Base-by-base conservation (phyloP, 2,113 vertebrate species). In the Ceyx melanurus region DNA sequence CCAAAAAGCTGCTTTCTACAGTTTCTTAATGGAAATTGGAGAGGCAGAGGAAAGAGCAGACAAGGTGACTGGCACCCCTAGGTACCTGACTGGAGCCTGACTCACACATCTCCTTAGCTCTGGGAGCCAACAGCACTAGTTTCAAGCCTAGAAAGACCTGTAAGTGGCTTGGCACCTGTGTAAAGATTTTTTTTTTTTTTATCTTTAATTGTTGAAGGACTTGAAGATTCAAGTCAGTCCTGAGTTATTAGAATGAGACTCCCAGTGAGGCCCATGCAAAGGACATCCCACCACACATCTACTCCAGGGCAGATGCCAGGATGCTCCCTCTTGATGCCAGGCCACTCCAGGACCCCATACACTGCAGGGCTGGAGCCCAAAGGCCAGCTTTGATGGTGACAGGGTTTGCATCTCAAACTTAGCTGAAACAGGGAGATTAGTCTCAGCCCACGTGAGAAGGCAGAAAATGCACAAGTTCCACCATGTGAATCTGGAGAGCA, bases 391-490 rank as follows among this genome's bases (percentile, higher is more conserved):
- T 45, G 57, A 2, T 60, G 50, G 5, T 31, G 54, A 4, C 50
- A 29, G 11, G 23, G 21, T 64, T 84, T 90, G 72, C 51, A 25
- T 45, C 57, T 50, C 28, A n/a, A 31, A 4, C 31, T 74, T 54
- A 65, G 26, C 8, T 43, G 50, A 42, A 33, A 26, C 10, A 25
- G 43, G 8, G 31, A 42, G 19, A 15, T 2, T 21, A 29, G 33
- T n/a, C 42, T 20, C 50, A 62, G 48, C 35, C 37, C 26, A 11
- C 0, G 0, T 35, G 35, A 64, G 68, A 70, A 66, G 26, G 48
- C 76, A 78, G 53, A 45, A 64, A 17, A 51, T 15, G 31, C 56
- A 64, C 40, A 75, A 13, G 43, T 28, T 12, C 13, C 28, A 3
- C 67, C 0, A 0, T 31, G 7, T 18, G 26, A 21, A 22, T 28